A percentile compares a stretch with the other conserved stretches of the same genome.
Evolutionary conservation across 2,797 vertebrate species (phyloP).

Genomic region (Acanthurus tractus): DNA sequence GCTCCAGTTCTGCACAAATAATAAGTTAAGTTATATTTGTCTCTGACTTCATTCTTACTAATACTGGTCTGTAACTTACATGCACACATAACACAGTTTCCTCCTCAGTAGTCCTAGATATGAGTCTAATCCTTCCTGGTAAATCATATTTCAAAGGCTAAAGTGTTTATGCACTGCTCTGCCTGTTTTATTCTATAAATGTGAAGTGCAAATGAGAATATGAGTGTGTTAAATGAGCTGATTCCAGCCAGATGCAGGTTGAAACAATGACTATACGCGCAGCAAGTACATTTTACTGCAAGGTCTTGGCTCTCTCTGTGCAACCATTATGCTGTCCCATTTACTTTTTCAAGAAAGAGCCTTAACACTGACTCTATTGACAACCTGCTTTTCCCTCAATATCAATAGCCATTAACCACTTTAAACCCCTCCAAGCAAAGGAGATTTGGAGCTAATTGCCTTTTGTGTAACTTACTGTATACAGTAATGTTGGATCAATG

Average conservation of each 20-base stretch:
- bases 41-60: conserved; percentile 20
- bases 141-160: background rate
- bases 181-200: background rate
- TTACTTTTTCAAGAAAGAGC: conserved; percentile 54
- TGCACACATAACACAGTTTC: background rate
- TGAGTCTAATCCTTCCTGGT: background rate
- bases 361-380: conserved; percentile 57
- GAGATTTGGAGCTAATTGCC: conserved; percentile 71
- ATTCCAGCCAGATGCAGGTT: conserved; percentile 14
- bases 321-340: conserved; percentile 35
- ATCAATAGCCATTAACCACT: conserved; percentile 78
- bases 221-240: conserved; percentile 15
- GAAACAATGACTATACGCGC: conserved; percentile 19
- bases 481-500: conserved; percentile 70
- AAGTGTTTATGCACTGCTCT: background rate
- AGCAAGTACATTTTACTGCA: conserved; percentile 28
- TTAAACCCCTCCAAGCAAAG: conserved; percentile 63
- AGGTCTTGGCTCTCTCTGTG: conserved; percentile 15
- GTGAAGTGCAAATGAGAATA: background rate
- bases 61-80: conserved; percentile 9
- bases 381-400: conserved; percentile 63
- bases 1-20: conserved; percentile 26
- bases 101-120: background rate
- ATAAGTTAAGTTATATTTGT: conserved; percentile 17
- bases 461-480: conserved; percentile 50